Evolutionary conservation across 53 echinoderm and acorn worm species (phyloP).

Genomic region (Luidia sarsii): DNA sequence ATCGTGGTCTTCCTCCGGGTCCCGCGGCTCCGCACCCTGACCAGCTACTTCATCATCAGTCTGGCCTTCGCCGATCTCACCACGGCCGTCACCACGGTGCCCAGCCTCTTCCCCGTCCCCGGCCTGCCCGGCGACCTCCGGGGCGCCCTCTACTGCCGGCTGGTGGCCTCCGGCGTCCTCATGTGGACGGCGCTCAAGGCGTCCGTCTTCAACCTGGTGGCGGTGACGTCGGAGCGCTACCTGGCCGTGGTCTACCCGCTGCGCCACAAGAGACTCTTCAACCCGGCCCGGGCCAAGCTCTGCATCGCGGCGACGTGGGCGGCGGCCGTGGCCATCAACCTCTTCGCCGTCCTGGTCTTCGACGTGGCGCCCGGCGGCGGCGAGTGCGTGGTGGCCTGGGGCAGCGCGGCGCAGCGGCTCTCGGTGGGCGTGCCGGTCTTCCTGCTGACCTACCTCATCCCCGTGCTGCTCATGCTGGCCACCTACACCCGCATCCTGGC

Average conservation of each 20-base stretch:
- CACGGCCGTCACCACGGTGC: constrained; percentile 51
- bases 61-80: constrained; percentile 63
- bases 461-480: constrained; percentile 65
- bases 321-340: constrained; percentile 57
- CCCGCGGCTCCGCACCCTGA: constrained; percentile 55
- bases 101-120: constrained; percentile 43
- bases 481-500: constrained; percentile 67
- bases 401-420: constrained; percentile 42
- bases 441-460: constrained; percentile 63
- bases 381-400: constrained; percentile 58
- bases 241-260: constrained; percentile 71
- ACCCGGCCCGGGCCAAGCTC: constrained; percentile 39
- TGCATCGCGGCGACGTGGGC: constrained; percentile 53
- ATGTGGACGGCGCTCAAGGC: constrained; percentile 86
- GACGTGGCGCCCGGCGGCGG: constrained; percentile 13
- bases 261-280: constrained; percentile 63
- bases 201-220: constrained; percentile 79
- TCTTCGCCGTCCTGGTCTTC: constrained; percentile 53
- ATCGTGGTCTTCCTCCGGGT: constrained; percentile 56
- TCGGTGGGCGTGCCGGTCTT: constrained; percentile 64
- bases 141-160: constrained; percentile 81
- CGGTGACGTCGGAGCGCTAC: constrained; percentile 81
- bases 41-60: constrained; percentile 71
- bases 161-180: constrained; percentile 75
- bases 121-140: constrained; percentile 19